Percentiles rank a stretch among this genome's conserved stretches.
phyloP scores from a whole-genome alignment of 2,888 invertebrate genomes.

The Tachina fera region DNA sequence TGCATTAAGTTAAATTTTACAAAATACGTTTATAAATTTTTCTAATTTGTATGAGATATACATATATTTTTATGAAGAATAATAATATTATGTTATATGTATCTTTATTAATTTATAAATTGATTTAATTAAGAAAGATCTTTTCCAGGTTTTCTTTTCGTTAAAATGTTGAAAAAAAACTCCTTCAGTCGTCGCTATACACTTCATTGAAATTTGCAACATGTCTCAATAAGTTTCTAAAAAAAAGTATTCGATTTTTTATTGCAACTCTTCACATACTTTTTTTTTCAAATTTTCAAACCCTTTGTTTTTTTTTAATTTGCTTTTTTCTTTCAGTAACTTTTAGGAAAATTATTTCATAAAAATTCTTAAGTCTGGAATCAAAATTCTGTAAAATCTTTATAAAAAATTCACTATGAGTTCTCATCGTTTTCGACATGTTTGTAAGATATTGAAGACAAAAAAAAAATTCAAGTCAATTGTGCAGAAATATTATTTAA shows the following conservation, averaged over 20 bases:
- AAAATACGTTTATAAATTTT: constrained; percentile 35
- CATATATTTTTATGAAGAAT: constrained; percentile 31
- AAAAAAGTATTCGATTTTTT: background rate
- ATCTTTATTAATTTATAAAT: constrained; percentile 72
- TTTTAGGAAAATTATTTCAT: constrained; percentile 12
- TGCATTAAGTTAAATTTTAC: constrained; percentile 68
- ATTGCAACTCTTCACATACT: background rate
- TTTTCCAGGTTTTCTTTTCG: constrained; percentile 46
- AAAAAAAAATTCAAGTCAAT: background rate
- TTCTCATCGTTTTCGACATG: constrained; percentile 69
- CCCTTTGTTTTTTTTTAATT: background rate
- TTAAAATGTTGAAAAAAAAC: constrained; percentile 7
- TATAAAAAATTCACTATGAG: constrained; percentile 72
- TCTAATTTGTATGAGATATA: constrained; percentile 13
- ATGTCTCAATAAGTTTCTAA: constrained; percentile 75
- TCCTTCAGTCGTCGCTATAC: constrained; percentile 41
- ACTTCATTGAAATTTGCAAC: constrained; percentile 72
- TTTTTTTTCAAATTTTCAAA: background rate
- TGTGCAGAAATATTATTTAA: background rate
- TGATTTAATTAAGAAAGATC: constrained; percentile 77
- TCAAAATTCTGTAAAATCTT: constrained; percentile 31
- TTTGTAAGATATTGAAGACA: constrained; percentile 71
- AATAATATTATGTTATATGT: constrained; percentile 3
- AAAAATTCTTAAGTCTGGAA: background rate
- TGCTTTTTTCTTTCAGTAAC: constrained; percentile 26